Evolutionary conservation across 2,888 invertebrate genomes (phyloP).

Genomic region (Scaptodrosophila latifasciaeformis): DNA sequence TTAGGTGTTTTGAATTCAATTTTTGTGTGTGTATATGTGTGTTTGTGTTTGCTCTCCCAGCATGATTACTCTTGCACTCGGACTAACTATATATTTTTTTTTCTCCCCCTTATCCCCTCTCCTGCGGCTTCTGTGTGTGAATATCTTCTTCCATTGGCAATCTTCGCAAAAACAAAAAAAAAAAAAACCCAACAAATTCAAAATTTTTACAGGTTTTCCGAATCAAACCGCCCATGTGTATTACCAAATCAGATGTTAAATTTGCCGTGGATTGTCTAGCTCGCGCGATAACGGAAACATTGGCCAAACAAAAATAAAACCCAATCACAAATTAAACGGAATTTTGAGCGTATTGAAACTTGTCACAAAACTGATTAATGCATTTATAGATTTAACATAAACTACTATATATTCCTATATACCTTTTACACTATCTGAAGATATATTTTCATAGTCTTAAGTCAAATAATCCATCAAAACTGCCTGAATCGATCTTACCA

Average conservation of each 20-base stretch:
- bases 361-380: background rate
- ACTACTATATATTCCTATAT: too few species aligned
- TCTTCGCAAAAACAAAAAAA: too few species aligned
- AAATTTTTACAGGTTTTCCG: conserved; percentile 83
- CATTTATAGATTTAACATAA: too few species aligned
- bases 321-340: background rate
- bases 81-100: conserved; percentile 20
- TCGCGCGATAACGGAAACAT: conserved; percentile 75
- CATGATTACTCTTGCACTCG: conserved; percentile 22
- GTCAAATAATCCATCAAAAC: too few species aligned
- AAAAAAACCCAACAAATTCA: too few species aligned
- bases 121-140: conserved; percentile 17
- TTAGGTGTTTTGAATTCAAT: background rate
- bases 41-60: conserved; percentile 5
- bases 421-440: too few species aligned
- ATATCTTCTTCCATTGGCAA: conserved; percentile 7
- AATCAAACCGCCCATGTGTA: conserved; percentile 97
- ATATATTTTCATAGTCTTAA: too few species aligned
- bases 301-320: conserved; percentile 36
- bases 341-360: background rate
- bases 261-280: conserved; percentile 82
- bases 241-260: conserved; percentile 89
- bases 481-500: too few species aligned
- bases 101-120: conserved; percentile 12
- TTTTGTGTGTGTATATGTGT: conserved; percentile 6